Evolutionary conservation across 2,113 vertebrate species (phyloP).

Genomic region (Rousettus leschenaultii): DNA sequence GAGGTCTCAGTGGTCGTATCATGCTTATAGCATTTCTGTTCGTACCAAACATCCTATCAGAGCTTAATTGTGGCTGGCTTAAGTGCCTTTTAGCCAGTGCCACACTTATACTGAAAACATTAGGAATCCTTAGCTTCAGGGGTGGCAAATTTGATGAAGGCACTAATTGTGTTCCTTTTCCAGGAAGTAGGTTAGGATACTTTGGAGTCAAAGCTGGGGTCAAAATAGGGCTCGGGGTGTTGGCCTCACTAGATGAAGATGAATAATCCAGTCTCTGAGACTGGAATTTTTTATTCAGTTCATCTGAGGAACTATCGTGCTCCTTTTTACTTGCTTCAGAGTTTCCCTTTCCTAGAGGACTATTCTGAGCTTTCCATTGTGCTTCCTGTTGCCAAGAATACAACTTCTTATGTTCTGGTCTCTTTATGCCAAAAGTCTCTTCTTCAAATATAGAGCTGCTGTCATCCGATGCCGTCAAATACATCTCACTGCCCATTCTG

Average conservation of each 20-base stretch:
- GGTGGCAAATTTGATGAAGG: conserved; percentile 83
- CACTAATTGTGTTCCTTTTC: conserved; percentile 48
- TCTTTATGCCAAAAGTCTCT: conserved; percentile 85
- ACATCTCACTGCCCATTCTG: conserved; percentile 88
- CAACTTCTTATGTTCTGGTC: conserved; percentile 78
- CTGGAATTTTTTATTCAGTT: conserved; percentile 92
- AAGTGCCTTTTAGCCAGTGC: conserved; percentile 90
- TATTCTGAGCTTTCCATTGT: conserved; percentile 80
- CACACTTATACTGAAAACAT: conserved; percentile 82
- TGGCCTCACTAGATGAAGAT: conserved; percentile 88
- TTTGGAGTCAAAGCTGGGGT: conserved; percentile 80
- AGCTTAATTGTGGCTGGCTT: conserved; percentile 93
- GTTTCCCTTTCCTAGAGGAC: conserved; percentile 69
- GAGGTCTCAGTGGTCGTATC: conserved; percentile 90
- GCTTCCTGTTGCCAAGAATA: conserved; percentile 83
- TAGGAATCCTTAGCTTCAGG: conserved; percentile 86
- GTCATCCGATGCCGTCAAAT: conserved; percentile 93
- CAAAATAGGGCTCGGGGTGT: conserved; percentile 84
- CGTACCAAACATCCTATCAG: conserved; percentile 86
- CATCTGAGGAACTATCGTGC: conserved; percentile 87
- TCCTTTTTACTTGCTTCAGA: conserved; percentile 80
- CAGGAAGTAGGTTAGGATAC: conserved; percentile 62
- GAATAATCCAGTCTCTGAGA: conserved; percentile 91
- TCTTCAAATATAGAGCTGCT: conserved; percentile 95
- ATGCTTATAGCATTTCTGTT: conserved; percentile 98